Evolutionary conservation across 2,113 vertebrate species (phyloP), one percentile per base, ranked within the genome.

Genomic region (Stegastes partitus): DNA sequence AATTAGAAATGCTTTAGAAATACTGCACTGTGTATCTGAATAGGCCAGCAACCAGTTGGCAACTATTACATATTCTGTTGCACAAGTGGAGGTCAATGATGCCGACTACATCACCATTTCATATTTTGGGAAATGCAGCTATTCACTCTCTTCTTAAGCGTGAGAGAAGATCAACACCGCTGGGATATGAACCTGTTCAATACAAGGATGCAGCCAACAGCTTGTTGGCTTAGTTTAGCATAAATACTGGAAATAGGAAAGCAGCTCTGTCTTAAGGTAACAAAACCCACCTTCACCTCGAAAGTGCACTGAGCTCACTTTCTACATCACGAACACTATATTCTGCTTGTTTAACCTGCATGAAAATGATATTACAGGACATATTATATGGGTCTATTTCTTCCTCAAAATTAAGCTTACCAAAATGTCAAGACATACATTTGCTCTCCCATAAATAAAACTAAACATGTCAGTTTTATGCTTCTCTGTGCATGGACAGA

Each of bases 101-200:
- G 19, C 14, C 22, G 19, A 4, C 11, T 11, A 66, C 69, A n/a
- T 55, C 1, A 61, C 18, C 31, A 54, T 19, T 42, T 45, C 65
- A 21, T 45, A 50, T 73, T 56, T 44, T 21, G 23, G 23, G 4
- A 82, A 67, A 68, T 25, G 2, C 25, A 10, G 39, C n/a, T 11
- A n/a, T 62, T 69, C 3, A 8, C 14, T 26, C 58, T 31, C 5
- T 55, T n/a, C 28, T 2, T 0, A 7, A 22, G 19, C 25, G 7
- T 64, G 8, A 18, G 14, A 59, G 31, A 34, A 47, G 22, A 37
- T 56, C 22, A 51, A 19, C 15, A 50, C 22, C 7, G 19, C 25
- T 45, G 1, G 0, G 28, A 42, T 50, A 34, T 34, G 28, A 34
- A 44, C 47, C 11, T 49, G 65, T 58, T 68, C 5, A 59, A 28